These are phyloP conservation scores for Junonia oenone DNA, from an alignment of 2,888 invertebrate species.

Conservation along the genomic window DNA sequence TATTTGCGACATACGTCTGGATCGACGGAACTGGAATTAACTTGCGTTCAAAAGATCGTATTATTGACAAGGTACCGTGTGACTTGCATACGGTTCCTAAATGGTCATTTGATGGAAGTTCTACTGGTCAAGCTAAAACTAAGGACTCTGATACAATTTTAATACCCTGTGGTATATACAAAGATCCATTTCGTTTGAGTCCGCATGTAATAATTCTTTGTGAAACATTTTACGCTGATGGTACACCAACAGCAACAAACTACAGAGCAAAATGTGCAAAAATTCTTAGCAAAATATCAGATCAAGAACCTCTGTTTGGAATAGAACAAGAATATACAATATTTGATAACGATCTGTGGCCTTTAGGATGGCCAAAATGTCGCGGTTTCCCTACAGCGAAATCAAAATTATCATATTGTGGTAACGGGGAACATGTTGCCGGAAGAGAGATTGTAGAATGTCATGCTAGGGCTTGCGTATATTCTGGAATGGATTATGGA, in stretches of 20 bases:
- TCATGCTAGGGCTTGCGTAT: constrained; percentile 90
- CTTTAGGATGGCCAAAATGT: constrained; percentile 94
- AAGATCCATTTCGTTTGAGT: constrained; percentile 92
- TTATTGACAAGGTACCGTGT: constrained; percentile 81
- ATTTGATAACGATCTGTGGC: constrained; percentile 89
- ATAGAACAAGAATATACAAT: constrained; percentile 95
- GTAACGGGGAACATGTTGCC: constrained; percentile 94
- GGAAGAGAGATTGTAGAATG: constrained; percentile 97
- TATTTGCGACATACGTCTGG: constrained; percentile 87
- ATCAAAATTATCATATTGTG: constrained; percentile 92
- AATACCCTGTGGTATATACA: constrained; percentile 92
- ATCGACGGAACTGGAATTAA: constrained; percentile 88
- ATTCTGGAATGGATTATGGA: constrained; percentile 93
- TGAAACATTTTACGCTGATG: constrained; percentile 87
- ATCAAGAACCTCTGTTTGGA: constrained; percentile 91
- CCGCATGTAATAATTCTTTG: constrained; percentile 93
- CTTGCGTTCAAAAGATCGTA: constrained; percentile 83
- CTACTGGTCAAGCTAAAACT: constrained; percentile 90
- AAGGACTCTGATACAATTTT: constrained; percentile 93
- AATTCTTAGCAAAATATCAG: constrained; percentile 68
- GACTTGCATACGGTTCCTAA: constrained; percentile 79
- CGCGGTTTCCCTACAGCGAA: constrained; percentile 91
- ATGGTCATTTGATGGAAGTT: constrained; percentile 97
- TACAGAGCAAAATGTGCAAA: constrained; percentile 84
- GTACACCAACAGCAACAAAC: constrained; percentile 87